phyloP scores from a whole-genome alignment of 2,113 vertebrate genomes.

The Chunga burmeisteri region DNA sequence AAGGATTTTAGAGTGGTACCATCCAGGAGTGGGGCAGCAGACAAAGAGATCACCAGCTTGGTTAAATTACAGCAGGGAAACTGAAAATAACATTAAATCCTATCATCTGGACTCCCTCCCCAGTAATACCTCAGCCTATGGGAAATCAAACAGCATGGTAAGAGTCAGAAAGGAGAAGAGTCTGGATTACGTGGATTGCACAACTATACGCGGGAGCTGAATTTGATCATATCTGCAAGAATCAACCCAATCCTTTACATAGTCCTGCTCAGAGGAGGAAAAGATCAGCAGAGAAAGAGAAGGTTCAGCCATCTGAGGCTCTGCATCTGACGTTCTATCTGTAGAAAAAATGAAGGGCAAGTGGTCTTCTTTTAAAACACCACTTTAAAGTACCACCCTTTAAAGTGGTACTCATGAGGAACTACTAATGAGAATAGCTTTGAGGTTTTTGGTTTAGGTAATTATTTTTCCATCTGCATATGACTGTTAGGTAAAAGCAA shows the following conservation, averaged over 20 bases:
- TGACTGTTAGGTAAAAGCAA: neutral
- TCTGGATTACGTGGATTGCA: neutral
- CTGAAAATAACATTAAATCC: neutral
- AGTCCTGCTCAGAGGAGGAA: neutral
- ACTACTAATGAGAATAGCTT: neutral
- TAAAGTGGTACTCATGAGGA: neutral
- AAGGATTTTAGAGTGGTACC: neutral
- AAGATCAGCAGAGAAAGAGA: neutral
- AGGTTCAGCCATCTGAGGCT: neutral
- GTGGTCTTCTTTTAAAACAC: neutral
- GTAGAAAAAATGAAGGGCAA: neutral
- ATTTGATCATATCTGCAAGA: neutral
- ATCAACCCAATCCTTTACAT: neutral
- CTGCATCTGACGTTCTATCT: neutral
- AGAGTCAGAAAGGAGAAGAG: neutral
- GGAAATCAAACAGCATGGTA: neutral
- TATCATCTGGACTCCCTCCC: neutral
- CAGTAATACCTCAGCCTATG: neutral
- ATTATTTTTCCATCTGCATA: conserved; percentile 8
- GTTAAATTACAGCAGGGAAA: neutral
- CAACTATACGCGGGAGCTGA: neutral
- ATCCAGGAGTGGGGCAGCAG: neutral
- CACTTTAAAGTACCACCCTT: neutral
- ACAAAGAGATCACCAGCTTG: neutral
- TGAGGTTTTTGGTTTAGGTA: neutral